Conservation (phyloP, 2,888 invertebrate genomes). For the Theodoxus fluviatilis region DNA sequence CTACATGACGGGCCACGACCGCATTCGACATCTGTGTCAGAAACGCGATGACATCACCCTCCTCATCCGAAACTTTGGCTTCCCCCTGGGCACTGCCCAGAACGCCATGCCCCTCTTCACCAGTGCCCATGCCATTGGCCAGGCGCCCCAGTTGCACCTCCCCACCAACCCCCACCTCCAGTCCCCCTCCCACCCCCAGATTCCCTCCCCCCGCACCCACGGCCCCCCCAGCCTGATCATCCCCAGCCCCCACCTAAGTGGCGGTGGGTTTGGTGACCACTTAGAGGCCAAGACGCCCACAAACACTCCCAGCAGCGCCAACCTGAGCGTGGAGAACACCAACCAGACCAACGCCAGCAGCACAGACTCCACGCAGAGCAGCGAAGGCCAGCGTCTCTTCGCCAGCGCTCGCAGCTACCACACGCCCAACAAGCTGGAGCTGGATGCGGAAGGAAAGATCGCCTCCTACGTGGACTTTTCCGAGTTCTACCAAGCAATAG, state of each 20-base stretch:
- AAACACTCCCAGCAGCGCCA: conserved; percentile 29
- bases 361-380: conserved; percentile 57
- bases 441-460: conserved; percentile 75
- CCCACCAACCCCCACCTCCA: neutral
- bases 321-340: conserved; percentile 29
- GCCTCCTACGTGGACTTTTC: conserved; percentile 85
- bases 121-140: conserved; percentile 28
- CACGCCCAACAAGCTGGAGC: conserved; percentile 59
- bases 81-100: conserved; percentile 74
- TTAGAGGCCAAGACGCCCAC: conserved; percentile 1
- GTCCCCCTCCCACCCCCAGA: conserved; percentile 25
- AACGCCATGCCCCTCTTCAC: conserved; percentile 52
- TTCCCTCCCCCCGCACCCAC: conserved; percentile 25
- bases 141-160: conserved; percentile 11
- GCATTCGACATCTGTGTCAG: conserved; percentile 56
- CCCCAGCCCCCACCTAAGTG: conserved; percentile 20
- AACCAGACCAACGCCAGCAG: conserved; percentile 38
- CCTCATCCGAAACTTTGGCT: conserved; percentile 85
- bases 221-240: conserved; percentile 34
- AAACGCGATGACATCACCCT: conserved; percentile 85
- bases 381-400: conserved; percentile 49
- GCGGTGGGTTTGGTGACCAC: conserved; percentile 19
- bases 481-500: conserved; percentile 69
- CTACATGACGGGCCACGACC: conserved; percentile 69
- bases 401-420: conserved; percentile 38